Percentiles rank a stretch among this genome's conserved stretches.
These are phyloP conservation scores for Corythornis madagascariensis DNA, from an alignment of 2,113 vertebrate genomes.

Conservation along the genomic window DNA sequence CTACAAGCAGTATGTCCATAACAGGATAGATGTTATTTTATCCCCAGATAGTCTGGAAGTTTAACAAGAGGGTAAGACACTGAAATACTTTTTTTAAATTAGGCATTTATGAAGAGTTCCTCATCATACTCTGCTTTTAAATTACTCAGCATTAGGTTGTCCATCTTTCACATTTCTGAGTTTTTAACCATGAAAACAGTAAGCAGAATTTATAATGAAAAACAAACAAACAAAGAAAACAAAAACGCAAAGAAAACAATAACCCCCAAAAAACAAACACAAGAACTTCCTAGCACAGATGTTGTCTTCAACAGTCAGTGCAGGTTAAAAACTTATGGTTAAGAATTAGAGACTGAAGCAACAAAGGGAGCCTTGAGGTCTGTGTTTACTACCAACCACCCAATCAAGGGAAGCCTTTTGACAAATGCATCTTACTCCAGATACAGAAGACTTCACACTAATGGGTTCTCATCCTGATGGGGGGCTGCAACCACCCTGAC, in stretches of 20 bases:
- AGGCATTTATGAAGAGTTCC: neutral
- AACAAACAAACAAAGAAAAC: neutral
- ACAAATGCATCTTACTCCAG: neutral
- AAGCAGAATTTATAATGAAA: neutral
- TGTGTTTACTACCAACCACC: neutral
- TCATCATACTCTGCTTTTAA: neutral
- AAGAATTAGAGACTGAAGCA: neutral
- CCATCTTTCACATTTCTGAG: neutral
- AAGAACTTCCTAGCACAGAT: neutral
- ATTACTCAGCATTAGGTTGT: neutral
- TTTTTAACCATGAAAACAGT: neutral
- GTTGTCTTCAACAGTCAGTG: neutral
- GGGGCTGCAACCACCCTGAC: too few species aligned
- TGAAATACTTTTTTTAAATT: neutral
- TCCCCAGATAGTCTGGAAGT: neutral
- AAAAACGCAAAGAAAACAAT: neutral
- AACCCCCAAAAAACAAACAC: neutral
- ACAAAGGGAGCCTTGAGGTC: neutral
- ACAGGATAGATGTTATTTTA: neutral
- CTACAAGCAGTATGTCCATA: neutral
- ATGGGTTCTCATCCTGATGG: too few species aligned
- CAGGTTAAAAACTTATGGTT: neutral
- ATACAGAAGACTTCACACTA: neutral
- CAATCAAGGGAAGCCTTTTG: neutral
- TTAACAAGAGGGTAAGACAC: neutral